A percentile compares a stretch with the other conserved stretches of the same genome.
These are phyloP conservation scores for Microchrysa polita DNA, from an alignment of 2,888 invertebrate species.

Conservation along the genomic window DNA sequence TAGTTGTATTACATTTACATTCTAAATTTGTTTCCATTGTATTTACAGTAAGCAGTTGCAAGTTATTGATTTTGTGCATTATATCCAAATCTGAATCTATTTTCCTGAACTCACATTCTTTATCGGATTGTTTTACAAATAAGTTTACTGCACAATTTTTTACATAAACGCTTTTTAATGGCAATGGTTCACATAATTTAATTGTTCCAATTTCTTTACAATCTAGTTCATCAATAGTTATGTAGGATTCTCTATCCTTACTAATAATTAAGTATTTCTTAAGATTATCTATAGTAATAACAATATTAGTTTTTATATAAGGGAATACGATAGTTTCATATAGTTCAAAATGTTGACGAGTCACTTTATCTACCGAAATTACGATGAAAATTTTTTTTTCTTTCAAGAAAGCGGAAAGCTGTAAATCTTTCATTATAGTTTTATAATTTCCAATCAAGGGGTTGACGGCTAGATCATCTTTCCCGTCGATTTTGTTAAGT, in stretches of 20 bases:
- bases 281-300: background rate
- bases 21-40: background rate
- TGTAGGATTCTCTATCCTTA: background rate
- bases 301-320: background rate
- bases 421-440: background rate
- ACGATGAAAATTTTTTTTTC: background rate
- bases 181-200: background rate
- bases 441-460: background rate
- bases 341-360: background rate
- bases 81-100: background rate
- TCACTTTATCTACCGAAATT: background rate
- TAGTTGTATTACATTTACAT: slow-evolving; percentile 2
- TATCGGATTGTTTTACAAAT: background rate
- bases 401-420: background rate
- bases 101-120: background rate
- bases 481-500: no score
- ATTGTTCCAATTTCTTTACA: background rate
- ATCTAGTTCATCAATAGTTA: background rate
- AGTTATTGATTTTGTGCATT: background rate
- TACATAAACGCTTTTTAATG: background rate
- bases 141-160: background rate
- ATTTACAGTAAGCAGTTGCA: background rate
- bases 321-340: background rate
- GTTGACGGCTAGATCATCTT: no score
- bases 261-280: background rate